phyloP scores from a whole-genome alignment of 2,113 vertebrate genomes.

The Gymnorhina tibicen region DNA sequence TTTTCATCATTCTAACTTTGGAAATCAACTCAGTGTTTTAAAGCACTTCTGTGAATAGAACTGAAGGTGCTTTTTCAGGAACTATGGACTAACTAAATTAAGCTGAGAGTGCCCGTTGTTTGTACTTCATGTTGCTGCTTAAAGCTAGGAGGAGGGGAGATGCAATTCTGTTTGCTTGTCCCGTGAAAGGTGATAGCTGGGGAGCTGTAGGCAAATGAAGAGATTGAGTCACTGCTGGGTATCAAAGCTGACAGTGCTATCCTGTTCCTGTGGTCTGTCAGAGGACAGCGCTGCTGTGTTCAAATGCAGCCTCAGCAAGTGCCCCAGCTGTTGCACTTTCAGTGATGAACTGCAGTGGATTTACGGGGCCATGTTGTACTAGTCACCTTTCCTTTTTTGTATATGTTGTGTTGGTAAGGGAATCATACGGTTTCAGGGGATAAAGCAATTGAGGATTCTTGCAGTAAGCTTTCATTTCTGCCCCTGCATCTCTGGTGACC shows the following conservation, averaged over 20 bases:
- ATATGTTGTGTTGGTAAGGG: neutral
- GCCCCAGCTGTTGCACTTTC: neutral
- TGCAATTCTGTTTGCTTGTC: neutral
- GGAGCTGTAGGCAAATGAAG: neutral
- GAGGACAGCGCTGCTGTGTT: neutral
- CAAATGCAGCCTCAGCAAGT: neutral
- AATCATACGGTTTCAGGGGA: neutral
- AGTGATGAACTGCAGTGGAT: rapidly evolving
- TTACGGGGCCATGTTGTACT: neutral
- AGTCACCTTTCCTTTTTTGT: neutral
- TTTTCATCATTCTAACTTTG: neutral
- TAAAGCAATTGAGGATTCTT: neutral
- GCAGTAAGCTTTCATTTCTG: neutral
- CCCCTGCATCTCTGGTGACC: neutral
- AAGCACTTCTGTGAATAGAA: neutral
- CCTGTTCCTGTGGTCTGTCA: neutral
- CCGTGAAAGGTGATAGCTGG: neutral
- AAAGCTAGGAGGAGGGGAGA: neutral
- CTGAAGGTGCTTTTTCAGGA: neutral
- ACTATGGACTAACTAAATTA: neutral
- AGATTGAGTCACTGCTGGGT: neutral
- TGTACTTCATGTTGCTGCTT: neutral
- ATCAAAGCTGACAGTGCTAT: neutral
- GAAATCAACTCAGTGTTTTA: neutral
- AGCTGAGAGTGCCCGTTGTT: neutral